phyloP scores from a whole-genome alignment of 2,888 invertebrate species.

The Lampropteryx suffumata region DNA sequence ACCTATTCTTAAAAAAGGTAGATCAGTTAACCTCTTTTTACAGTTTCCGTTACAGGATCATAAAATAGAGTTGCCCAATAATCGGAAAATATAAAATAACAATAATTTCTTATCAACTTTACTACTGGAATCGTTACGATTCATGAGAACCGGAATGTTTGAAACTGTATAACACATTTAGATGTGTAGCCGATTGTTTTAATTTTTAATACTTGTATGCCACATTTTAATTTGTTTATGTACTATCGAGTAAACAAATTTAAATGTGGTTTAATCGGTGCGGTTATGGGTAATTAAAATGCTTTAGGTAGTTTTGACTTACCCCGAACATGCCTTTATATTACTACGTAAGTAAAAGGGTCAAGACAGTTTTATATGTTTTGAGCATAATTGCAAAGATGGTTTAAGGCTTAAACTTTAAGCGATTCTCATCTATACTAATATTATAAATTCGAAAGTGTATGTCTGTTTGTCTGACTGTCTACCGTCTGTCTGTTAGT shows the following conservation, averaged over 20 bases:
- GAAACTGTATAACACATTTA: slow-evolving; percentile 11
- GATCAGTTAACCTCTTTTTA: slow-evolving; percentile 25
- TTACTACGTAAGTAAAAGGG: too few species aligned
- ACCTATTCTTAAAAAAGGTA: slow-evolving; percentile 11
- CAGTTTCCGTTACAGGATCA: slow-evolving; percentile 46
- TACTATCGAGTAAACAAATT: slow-evolving; percentile 26
- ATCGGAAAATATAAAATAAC: slow-evolving; percentile 43
- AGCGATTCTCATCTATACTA: too few species aligned
- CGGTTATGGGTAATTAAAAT: not conserved
- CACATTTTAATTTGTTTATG: slow-evolving; percentile 5
- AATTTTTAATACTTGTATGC: not conserved
- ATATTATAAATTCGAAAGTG: too few species aligned
- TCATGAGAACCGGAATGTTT: slow-evolving; percentile 34
- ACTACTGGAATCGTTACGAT: slow-evolving; percentile 41
- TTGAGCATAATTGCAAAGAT: too few species aligned
- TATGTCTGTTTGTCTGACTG: too few species aligned
- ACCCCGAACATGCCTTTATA: too few species aligned
- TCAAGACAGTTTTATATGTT: too few species aligned
- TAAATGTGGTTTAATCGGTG: slow-evolving; percentile 9
- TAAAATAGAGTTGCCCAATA: slow-evolving; percentile 47
- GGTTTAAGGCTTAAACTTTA: too few species aligned
- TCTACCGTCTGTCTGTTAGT: too few species aligned
- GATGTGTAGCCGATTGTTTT: slow-evolving; percentile 2
- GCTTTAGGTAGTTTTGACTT: too few species aligned
- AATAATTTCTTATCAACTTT: slow-evolving; percentile 56